Evolutionary conservation across 2,113 vertebrate species (phyloP), one percentile per base, ranked within the genome.

Genomic region (Cheirogaleus medius): DNA sequence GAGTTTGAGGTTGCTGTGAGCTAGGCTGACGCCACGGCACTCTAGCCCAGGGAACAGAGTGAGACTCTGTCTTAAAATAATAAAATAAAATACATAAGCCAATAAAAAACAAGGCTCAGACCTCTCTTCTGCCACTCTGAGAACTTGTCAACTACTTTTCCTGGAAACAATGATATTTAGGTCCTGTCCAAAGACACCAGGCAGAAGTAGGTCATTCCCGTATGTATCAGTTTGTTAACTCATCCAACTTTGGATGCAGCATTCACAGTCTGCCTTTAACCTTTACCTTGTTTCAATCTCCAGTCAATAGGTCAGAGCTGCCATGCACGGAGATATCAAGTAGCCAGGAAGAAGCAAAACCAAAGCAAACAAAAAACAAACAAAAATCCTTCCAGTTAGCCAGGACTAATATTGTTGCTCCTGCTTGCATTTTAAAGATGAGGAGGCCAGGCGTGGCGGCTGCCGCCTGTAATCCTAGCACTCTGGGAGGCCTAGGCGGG

Each of bases 171-270:
- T 54, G 29, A 6, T 32, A 23, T 44, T 81, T 49, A 69, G 54
- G 39, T 76, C 20, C 52, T 10, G 18, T 20, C 39, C 32, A 3
- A 5, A 73, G 47, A 90, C 27, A 20, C 39, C 64, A 92, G 86
- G 76, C 8, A 39, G 56, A 87, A 86, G 47, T 27, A 32, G 68
- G 32, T 74, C 32, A 58, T 25, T 54, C 18, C 1, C 0, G 7
- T 2, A 1, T 23, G 0, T 23, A 25, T 89, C 60, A 6, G 3
- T 66, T 54, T 6, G 0, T 44, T 63, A 73, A 14, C 54, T 14
- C 13, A 0, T 74, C 73, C 71, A 37, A 49, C 0, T n/a, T 3
- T 54, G 56, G 54, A 64, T 93, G 42, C 13, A 5, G 14, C 3
- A 9, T 9, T 77, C 44, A 10, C 23, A 18, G 64, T 91, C 52